Evolutionary conservation across 2,113 vertebrate genomes (phyloP).

Genomic region (Chrysemys picta): DNA sequence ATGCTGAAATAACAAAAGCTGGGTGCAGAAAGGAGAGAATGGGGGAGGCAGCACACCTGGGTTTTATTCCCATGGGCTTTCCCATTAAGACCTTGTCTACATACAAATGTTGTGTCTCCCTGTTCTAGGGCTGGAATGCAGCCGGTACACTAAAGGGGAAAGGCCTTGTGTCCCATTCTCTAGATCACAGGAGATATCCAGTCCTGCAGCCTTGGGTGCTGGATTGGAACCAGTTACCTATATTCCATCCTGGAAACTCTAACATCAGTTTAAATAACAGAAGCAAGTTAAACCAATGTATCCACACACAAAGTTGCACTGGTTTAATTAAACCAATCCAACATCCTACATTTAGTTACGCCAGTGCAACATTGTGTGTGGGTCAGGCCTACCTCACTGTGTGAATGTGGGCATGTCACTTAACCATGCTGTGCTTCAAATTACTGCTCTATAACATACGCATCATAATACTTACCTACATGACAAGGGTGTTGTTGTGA

Average conservation of each 20-base stretch:
- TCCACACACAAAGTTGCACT: neutral
- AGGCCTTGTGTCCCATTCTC: neutral
- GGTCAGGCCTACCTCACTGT: neutral
- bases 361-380: neutral
- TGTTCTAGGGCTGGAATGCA: neutral
- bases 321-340: neutral
- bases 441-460: neutral
- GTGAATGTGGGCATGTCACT: neutral
- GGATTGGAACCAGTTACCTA: neutral
- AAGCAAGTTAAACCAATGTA: neutral
- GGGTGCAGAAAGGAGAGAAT: neutral
- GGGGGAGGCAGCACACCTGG: neutral
- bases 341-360: neutral
- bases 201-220: neutral
- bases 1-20: neutral
- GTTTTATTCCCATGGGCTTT: conserved; percentile 3
- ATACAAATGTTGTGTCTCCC: neutral
- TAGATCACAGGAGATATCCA: neutral
- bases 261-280: neutral
- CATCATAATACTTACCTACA: neutral
- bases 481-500: neutral
- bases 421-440: neutral
- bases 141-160: neutral
- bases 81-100: neutral
- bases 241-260: neutral